Evolutionary conservation across 2,113 vertebrate species (phyloP), one percentile per base, ranked within the genome.

Genomic region (Myiopsitta monachus): DNA sequence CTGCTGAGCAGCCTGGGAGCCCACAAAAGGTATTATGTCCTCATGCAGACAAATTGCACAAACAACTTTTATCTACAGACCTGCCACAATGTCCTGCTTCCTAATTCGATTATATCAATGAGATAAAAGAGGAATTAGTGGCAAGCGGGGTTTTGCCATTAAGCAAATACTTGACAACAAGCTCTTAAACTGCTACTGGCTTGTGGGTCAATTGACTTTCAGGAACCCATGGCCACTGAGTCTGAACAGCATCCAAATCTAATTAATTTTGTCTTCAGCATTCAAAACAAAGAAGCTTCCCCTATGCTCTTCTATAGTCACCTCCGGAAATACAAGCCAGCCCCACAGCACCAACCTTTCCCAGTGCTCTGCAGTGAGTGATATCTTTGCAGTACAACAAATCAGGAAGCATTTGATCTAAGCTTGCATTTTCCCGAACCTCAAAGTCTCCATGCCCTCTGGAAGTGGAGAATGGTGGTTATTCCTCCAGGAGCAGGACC

Each of bases 301-400:
- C 10, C 18, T 14, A 6, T 24, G 14, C 10, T 62, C 12, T 86
- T 33, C 27, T n/a, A 27, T 54, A 78, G 39, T 18, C 57, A 62
- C 39, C 36, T 83, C 62, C 51, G 52, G 51, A 83, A 75, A 73
- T 55, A 55, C 43, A 68, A 90, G 69, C 55, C 54, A 70, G 69
- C 43, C 30, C 47, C 51, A 30, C 80, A 69, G 39, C 79, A 55
- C 17, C 0, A 0, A 63, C 57, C 57, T 46, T 38, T 23, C 76
- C 52, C 1, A 0, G 10, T 24, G 44, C 44, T 83, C 59, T 1
- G 0, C 52, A 47, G 14, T 0, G 0, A 66, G 44, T 3, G 41
- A 49, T 4, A 2, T 18, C 11, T 62, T 67, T 64, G 82, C 51
- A 90, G n/a, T 11, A 43, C 62, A 62, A 79, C 87, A 78, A 67